Conservation (phyloP, 2,888 invertebrate species). For the Megamerina dolium region DNA sequence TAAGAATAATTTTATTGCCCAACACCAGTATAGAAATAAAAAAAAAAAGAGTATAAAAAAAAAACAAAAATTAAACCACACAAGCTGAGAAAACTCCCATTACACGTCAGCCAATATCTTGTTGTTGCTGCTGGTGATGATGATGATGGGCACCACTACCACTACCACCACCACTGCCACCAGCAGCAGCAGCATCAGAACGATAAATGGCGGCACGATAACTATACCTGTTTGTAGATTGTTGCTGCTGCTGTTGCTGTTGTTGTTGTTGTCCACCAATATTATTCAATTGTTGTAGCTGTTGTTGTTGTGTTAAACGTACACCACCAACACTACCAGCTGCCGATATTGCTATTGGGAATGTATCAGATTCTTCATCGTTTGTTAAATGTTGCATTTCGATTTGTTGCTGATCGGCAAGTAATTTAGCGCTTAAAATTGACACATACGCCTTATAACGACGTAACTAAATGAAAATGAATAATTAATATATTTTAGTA, state of each 20-base stretch:
- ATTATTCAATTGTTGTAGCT: constrained; percentile 34
- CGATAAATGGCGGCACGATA: constrained; percentile 64
- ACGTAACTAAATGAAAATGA: constrained; percentile 57
- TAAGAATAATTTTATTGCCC: no score
- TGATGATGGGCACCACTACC: constrained; percentile 23
- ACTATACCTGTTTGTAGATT: constrained; percentile 59
- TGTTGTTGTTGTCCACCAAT: constrained; percentile 46
- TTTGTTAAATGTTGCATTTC: constrained; percentile 29
- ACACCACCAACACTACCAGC: constrained; percentile 15
- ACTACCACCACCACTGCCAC: constrained; percentile 25
- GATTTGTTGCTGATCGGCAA: constrained; percentile 45
- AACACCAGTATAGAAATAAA: no score
- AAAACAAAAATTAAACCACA: constrained; percentile 61
- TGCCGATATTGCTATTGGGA: constrained; percentile 23
- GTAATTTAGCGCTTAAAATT: constrained; percentile 64
- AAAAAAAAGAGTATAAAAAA: no score
- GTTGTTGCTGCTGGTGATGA: constrained; percentile 41
- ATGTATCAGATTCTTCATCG: constrained; percentile 40
- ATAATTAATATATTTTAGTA: no score
- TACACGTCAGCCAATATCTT: constrained; percentile 72
- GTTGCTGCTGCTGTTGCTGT: constrained; percentile 30
- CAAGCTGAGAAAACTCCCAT: constrained; percentile 78
- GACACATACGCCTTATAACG: constrained; percentile 77
- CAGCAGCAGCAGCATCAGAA: constrained; percentile 49
- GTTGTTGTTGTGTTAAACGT: constrained; percentile 18